Evolutionary conservation across 2,888 invertebrate species (phyloP), one percentile per base, ranked within the genome.

Genomic region (Cordilura impudica): DNA sequence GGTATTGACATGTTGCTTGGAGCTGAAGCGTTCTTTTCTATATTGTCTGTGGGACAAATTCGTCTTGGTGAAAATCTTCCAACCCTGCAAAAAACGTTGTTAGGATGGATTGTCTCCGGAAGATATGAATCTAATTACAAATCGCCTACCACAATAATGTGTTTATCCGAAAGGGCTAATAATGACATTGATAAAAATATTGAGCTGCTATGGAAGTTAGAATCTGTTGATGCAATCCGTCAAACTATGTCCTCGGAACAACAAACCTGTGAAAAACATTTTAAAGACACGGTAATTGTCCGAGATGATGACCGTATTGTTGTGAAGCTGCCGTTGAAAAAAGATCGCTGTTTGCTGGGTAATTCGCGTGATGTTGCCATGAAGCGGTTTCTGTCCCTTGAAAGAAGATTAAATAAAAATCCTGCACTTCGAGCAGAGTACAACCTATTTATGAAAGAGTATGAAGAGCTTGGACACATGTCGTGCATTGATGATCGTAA

Each of bases 91-190:
- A 72, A 78, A 31, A 78, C 58, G 2, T 14, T 65, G 2, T 16
- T 78, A 5, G 73, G 69, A 12, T 73, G 73, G 73, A 18, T 63
- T n/a, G 73, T 78, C 12, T 73, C 65, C 1, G 78, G 69, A 6
- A 66, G 16, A 14, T 60, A 35, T 23, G 16, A 18, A 39, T 26
- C 19, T 8, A 49, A 21, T 8, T 1, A 19, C 0, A 8, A 21
- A 39, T 18, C 29, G 23, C 8, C 23, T 3, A 4, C 18, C 4
- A 10, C 39, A 19, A 16, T 18, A 2, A 10, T 35, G 10, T 63
- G 8, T 31, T 39, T 2, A 8, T 23, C 6, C 16, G 21, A 31
- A 35, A 8, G 8, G 4, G 5, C 29, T 10, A 16, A 18, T 7
- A 8, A 26, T 23, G 16, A 53, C 12, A n/a, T 72, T 8, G 23